These are phyloP conservation scores for Limnephilus rhombicus DNA, from an alignment of 2,888 invertebrate species.

Conservation along the genomic window DNA sequence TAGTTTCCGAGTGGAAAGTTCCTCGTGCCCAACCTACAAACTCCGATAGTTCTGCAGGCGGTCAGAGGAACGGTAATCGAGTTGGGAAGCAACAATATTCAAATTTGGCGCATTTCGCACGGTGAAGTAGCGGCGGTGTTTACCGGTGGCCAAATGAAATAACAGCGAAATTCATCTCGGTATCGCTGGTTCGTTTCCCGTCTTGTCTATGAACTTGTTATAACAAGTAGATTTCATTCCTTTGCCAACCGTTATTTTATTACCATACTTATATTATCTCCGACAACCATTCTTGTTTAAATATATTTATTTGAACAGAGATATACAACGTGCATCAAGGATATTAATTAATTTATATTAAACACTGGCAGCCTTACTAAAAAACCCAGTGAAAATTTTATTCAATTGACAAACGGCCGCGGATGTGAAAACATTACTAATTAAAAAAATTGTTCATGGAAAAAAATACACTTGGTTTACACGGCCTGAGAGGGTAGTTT, in stretches of 20 bases:
- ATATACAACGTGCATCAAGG: too few relatives aligned
- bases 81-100: constrained; percentile 18
- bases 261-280: neutral
- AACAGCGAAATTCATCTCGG: neutral
- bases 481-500: too few relatives aligned
- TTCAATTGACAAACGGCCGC: too few relatives aligned
- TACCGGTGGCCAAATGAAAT: constrained; percentile 15
- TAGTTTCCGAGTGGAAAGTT: constrained; percentile 25
- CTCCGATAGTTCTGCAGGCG: neutral
- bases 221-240: neutral
- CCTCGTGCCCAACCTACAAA: neutral
- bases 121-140: neutral
- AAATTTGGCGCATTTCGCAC: constrained; percentile 2
- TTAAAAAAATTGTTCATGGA: too few relatives aligned
- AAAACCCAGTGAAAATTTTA: too few relatives aligned
- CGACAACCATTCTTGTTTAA: neutral
- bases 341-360: too few relatives aligned
- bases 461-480: too few relatives aligned
- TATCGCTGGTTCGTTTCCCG: neutral
- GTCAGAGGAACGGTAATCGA: constrained; percentile 14
- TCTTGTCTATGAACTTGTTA: neutral
- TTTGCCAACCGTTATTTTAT: neutral
- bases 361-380: too few relatives aligned
- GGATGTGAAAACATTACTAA: too few relatives aligned
- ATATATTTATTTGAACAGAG: neutral